Evolutionary conservation across 1,140 invertebrate species (phyloP), one percentile per base, ranked within the genome.

Genomic region (Hycleus phaleratus): DNA sequence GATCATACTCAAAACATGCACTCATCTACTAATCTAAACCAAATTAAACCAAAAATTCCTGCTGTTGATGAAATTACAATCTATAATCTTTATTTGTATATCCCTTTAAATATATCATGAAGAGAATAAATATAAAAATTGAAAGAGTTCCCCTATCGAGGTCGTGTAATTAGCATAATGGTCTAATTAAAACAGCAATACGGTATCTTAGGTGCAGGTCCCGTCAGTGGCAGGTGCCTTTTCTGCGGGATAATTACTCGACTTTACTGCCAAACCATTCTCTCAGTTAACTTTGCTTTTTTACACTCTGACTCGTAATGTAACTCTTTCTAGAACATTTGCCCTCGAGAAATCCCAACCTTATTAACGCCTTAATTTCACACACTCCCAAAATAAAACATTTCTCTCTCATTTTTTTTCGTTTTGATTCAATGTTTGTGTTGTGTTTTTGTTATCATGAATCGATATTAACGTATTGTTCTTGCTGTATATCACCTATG

Each of bases 111-210:
- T 7, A 18, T 18, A 32, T 4, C 32, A 7, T 32, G 4, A 32
- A 32, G 32, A 2, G 3, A 42, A 39, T 39, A 39, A 42, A 42
- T 55, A 55, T 47, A 65, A 65, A 65, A 65, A 67, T 62, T 65
- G 63, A 65, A 68, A 68, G 56, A 58, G 56, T 44, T 44, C 61
- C 60, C 51, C 59, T 32, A 49, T 57, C 46, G 50, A 65, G 63
- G 64, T 64, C 64, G 58, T 68, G 64, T 62, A 65, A 68, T 68
- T 68, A 68, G 66, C 66, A 68, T 68, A 68, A 68, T 66, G 60
- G 61, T 48, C 48, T 68, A 68, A 68, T 68, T 68, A 68, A 68
- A 68, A 65, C 64, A 60, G 58, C 62, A 61, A 59, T 66, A 58
- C 52, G 54, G 60, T 55, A 59, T 64, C 66, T 66, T 68, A 62